Evolutionary conservation across 2,888 invertebrate genomes (phyloP), one percentile per base, ranked within the genome.

Genomic region (Tetheella fluctuosa): DNA sequence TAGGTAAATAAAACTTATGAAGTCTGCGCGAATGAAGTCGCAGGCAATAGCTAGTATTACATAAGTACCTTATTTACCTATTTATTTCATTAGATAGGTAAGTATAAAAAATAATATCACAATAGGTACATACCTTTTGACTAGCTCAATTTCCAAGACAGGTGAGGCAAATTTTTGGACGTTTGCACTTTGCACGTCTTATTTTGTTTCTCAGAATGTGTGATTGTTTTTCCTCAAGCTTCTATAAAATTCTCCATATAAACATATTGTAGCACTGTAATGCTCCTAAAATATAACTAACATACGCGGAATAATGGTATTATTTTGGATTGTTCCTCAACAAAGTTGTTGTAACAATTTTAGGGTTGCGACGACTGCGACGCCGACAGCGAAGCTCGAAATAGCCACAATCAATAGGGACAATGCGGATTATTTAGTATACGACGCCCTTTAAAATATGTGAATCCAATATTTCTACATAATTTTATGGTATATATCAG

Each of bases 321-420:
- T 8, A 48, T 48, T 48, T 48, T 10, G 20, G 8, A 55, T 55
- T 20, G 25, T 34, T 55, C 17, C 53, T 17, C n/a, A 42, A 25
- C 54, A 59, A 62, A 64, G 59, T 64, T 60, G 62, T 65, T 61
- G 59, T 60, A 63, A 69, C 69, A 71, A 72, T 64, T 62, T 64
- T 53, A 67, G 59, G 62, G 58, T 53, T 53, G 54, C 58, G 62
- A 55, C 63, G 63, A 63, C 64, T 61, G 63, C 68, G 64, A 59
- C 61, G 69, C 59, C 71, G 66, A 69, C 68, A 70, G 69, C 74
- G 66, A 73, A 65, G 73, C 84, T 83, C 69, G 77, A 88, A 89
- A 87, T 87, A 87, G 83, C 84, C 72, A 67, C 77, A 85, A 89
- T 89, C 88, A 84, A 89, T 88, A 86, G 71, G 65, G 64, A 74